A percentile compares a stretch with the other conserved stretches of the same genome.
Evolutionary conservation across 2,888 invertebrate species (phyloP).

Genomic region (Didymodactylos carnosus): DNA sequence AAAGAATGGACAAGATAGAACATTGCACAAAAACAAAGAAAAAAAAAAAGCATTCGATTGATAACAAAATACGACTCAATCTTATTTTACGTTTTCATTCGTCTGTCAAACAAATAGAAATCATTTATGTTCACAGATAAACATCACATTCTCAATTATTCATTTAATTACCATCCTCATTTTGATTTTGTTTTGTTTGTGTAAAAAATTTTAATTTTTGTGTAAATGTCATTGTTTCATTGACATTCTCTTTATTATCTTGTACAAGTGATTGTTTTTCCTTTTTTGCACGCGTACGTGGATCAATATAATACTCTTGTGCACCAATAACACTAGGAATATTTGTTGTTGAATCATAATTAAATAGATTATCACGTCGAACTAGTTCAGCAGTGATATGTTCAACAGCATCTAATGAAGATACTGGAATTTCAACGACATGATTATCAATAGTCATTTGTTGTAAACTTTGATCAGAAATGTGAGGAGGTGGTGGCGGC

Average conservation of each 20-base stretch:
- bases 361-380: background rate
- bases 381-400: background rate
- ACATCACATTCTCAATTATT: no score
- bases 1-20: no score
- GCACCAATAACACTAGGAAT: slow-evolving; percentile 51
- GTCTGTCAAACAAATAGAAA: no score
- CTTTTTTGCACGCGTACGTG: slow-evolving; percentile 38
- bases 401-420: background rate
- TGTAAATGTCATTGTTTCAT: background rate
- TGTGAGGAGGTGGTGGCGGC: slow-evolving; percentile 12
- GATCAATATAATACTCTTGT: slow-evolving; percentile 92
- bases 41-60: no score
- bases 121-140: no score
- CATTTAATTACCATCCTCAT: no score
- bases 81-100: no score
- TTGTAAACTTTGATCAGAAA: no score
- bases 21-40: no score
- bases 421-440: background rate
- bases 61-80: no score
- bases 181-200: no score
- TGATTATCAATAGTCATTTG: background rate
- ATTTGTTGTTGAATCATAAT: slow-evolving; percentile 4
- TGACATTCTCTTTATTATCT: background rate
- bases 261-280: slow-evolving; percentile 1
- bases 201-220: background rate